Evolutionary conservation across 2,113 vertebrate genomes (phyloP), one percentile per base, ranked within the genome.

Genomic region (Zeus faber): DNA sequence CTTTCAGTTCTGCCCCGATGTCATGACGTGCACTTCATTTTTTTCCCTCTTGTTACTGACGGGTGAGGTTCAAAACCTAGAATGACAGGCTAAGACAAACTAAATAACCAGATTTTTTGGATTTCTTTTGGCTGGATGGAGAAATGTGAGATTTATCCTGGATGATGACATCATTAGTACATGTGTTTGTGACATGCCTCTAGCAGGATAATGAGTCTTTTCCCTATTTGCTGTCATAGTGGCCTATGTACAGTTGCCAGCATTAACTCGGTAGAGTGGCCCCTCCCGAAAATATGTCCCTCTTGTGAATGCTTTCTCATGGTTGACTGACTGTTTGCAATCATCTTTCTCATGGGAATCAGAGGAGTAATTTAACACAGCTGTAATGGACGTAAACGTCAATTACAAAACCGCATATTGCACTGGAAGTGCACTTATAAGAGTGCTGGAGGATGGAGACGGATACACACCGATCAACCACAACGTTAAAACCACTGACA

Each of bases 321-420:
- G 67, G 63, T 65, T 58, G 72, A 55, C 79, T 63, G 76, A 80
- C 62, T 80, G 72, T 66, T 79, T 3, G 35, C 62, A 74, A 83
- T 80, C 78, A 78, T 76, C 63, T 69, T 50, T 57, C 63, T 74
- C 69, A 43, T 22, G 54, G 72, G 72, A 83, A 70, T 80, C 64
- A 51, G 56, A 54, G 62, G 40, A 65, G 58, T 80, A 81, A 85
- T 79, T 74, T 67, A 73, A 67, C 37, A 41, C 76, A 85, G 83
- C 72, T 85, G 81, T 47, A 54, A 65, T 76, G 61, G 52, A 77
- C 76, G 69, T 59, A 67, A 79, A 77, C 51, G 69, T 71, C 68
- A 70, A 68, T 79, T 80, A 72, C 52, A 55, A 43, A 70, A 69
- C 55, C 27, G 5, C 27, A 49, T 22, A 37, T 24, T 23, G 54